Evolutionary conservation across 2,888 invertebrate species (phyloP), one percentile per base, ranked within the genome.

Genomic region (Lycocerus yunnanus): DNA sequence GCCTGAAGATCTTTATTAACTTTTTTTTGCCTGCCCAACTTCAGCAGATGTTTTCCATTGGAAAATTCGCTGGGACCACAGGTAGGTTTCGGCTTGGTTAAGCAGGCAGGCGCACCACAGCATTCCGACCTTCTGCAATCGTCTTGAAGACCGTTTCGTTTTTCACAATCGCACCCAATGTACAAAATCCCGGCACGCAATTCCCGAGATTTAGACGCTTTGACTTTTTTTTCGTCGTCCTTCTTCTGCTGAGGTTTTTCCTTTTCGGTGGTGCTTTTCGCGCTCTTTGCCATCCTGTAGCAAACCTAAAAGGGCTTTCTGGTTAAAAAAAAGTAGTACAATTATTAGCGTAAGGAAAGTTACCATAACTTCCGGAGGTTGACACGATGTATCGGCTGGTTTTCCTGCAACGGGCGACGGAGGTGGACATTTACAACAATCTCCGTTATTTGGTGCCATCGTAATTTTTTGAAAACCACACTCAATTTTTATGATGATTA

Each of bases 81-180:
- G 9, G 85, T 86, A 0, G 90, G 89, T 43, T 85, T 82, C 0
- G 89, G 89, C 73, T 85, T 84, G 63, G 86, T 87, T 76, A 88
- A 82, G 80, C 90, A 90, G 21, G 85, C 86, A 0, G 88, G 88
- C 6, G 87, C 85, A 58, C 89, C 89, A 71, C 87, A 88, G 79
- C 91, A 91, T 24, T 87, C 85, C 0, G 88, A 86, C 69, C 91
- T 85, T 0, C 87, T 89, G 80, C 91, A 91, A 76, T 90, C 89
- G 72, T 91, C 89, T 82, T 91, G 91, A 16, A 91, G 84, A 6
- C 91, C 91, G 79, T 91, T 90, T 10, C 89, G 86, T 81, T 88
- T 89, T 75, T 89, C 88, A 82, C 91, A 91, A 61, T 90, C 89
- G 79, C 91, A 91, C 58, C 89, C 89, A 11, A 88, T 87, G 76